Percentiles rank a stretch among this genome's conserved stretches.
Evolutionary conservation across 2,888 invertebrate species (phyloP).

Genomic region (Elegia similella): DNA sequence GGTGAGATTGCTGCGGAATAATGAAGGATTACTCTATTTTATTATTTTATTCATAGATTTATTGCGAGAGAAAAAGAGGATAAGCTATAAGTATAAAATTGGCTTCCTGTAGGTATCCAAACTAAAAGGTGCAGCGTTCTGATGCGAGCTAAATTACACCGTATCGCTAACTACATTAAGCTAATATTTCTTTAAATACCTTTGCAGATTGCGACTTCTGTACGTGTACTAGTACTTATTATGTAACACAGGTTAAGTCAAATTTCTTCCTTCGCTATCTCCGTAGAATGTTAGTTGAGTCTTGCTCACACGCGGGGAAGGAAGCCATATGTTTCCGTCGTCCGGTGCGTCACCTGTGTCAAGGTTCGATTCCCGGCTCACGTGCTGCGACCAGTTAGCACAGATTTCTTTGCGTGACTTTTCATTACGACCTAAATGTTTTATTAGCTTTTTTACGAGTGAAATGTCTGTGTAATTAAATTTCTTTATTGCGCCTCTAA

Average conservation of each 20-base stretch:
- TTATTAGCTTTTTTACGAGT: slow-evolving; percentile 2
- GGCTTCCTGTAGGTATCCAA: no score
- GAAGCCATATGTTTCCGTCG: slow-evolving; percentile 3
- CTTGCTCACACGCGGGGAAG: not conserved
- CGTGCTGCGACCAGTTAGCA: not conserved
- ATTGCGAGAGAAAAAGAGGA: no score
- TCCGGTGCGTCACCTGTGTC: slow-evolving; percentile 7
- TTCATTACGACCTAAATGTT: not conserved
- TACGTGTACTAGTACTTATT: no score
- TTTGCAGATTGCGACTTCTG: no score
- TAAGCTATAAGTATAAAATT: no score
- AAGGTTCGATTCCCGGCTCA: slow-evolving; percentile 10
- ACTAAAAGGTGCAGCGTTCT: no score
- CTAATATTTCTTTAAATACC: no score
- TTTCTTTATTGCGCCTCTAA: no score
- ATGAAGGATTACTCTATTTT: not conserved
- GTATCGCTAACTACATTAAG: no score
- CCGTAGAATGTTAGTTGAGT: not conserved
- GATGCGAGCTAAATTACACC: no score
- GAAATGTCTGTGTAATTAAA: not conserved
- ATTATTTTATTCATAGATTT: no score
- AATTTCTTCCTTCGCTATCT: not conserved
- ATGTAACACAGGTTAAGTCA: no score
- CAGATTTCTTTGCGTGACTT: slow-evolving; percentile 7
- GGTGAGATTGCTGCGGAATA: not conserved